phyloP scores from a whole-genome alignment of 2,797 vertebrate genomes.

The Anabacerthia variegaticeps region DNA sequence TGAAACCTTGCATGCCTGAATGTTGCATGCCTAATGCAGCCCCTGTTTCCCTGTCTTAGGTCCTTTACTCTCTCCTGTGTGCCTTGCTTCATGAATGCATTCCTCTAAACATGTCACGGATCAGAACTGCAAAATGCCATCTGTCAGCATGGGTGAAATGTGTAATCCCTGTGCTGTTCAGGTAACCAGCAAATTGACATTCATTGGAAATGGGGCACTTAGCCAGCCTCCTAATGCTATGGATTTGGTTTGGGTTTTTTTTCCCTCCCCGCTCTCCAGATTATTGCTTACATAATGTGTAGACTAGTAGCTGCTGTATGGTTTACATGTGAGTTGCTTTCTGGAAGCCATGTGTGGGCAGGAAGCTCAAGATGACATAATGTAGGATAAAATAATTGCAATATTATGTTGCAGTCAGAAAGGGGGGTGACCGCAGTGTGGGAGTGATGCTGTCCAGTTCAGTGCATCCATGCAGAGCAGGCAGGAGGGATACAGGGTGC shows the following conservation, averaged over 20 bases:
- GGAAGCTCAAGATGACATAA: conserved; percentile 47
- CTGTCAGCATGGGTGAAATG: conserved; percentile 6
- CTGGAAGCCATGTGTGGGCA: conserved; percentile 48
- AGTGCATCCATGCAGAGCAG: not conserved
- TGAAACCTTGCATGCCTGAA: not conserved
- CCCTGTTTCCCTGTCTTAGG: not conserved
- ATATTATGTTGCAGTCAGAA: conserved; percentile 24
- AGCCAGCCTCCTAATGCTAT: not conserved
- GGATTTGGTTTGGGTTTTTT: not conserved
- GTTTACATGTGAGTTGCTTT: conserved; percentile 41
- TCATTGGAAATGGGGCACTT: not conserved
- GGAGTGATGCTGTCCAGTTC: not conserved
- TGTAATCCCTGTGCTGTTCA: conserved; percentile 30
- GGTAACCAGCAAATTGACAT: not conserved
- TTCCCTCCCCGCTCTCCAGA: rapidly evolving
- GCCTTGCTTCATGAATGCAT: not conserved
- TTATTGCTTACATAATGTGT: conserved; percentile 1
- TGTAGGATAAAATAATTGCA: conserved; percentile 58
- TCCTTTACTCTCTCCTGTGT: not conserved
- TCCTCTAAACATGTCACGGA: not conserved
- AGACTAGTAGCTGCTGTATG: not conserved
- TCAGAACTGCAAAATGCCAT: not conserved
- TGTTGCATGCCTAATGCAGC: not conserved
- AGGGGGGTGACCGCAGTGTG: not conserved
- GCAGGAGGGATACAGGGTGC: not conserved